A percentile compares a stretch with the other conserved stretches of the same genome.
Evolutionary conservation across 2,113 vertebrate genomes (phyloP).

Genomic region (Vidua macroura): DNA sequence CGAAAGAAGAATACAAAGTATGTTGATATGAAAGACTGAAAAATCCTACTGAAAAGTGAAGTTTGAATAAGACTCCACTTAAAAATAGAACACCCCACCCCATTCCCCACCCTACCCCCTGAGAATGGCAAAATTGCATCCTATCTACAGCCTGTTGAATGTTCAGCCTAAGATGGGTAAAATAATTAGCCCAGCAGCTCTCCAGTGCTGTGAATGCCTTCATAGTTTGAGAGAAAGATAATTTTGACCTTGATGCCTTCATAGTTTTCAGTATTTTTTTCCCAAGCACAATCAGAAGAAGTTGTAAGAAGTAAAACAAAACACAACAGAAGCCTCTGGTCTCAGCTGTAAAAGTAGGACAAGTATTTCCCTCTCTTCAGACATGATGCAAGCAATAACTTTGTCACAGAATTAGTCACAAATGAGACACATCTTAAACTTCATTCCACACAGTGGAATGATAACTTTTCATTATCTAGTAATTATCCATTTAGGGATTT

Average conservation of each 20-base stretch:
- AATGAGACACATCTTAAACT: neutral
- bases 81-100: neutral
- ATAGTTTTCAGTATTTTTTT: neutral
- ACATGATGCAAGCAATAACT: neutral
- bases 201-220: neutral
- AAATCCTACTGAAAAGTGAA: neutral
- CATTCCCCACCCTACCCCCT: neutral
- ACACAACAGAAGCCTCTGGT: neutral
- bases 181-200: neutral
- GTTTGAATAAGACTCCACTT: neutral
- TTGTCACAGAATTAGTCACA: neutral
- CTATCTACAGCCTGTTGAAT: neutral
- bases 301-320: neutral
- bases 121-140: neutral
- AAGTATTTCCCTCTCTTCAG: neutral
- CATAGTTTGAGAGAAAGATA: neutral
- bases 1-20: neutral
- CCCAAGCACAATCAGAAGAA: neutral
- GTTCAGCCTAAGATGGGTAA: neutral
- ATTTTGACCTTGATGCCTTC: neutral
- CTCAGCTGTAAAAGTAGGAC: neutral
- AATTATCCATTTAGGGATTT: neutral
- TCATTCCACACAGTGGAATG: neutral
- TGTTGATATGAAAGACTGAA: neutral
- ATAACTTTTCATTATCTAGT: neutral